Percentiles rank a stretch among this genome's conserved stretches.
Conservation (phyloP, 1,140 invertebrate genomes). For the Hypsibius dujardini region DNA sequence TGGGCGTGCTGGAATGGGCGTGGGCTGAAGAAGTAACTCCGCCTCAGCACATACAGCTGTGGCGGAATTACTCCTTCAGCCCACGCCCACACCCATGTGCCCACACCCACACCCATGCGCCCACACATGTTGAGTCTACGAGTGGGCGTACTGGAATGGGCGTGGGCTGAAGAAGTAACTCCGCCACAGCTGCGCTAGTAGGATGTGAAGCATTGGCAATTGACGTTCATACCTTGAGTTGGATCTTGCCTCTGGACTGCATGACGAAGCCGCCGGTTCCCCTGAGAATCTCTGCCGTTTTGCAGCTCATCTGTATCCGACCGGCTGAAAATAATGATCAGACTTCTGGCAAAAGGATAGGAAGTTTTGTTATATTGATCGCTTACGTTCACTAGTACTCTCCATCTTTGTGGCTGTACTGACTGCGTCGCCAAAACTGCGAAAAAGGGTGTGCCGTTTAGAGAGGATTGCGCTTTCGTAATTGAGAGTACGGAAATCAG, state of each 20-base stretch:
- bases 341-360: background rate
- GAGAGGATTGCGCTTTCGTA: background rate
- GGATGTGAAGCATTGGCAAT: too few relatives aligned
- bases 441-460: background rate
- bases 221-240: conserved; percentile 24
- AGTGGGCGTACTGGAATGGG: background rate
- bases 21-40: too few relatives aligned
- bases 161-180: background rate
- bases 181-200: background rate
- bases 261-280: conserved; percentile 21
- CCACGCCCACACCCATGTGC: too few relatives aligned
- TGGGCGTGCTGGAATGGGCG: too few relatives aligned
- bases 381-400: conserved; percentile 36
- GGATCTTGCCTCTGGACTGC: conserved; percentile 21
- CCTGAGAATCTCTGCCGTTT: conserved; percentile 22
- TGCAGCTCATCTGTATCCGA: conserved; percentile 25
- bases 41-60: too few relatives aligned
- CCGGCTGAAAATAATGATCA: conserved; percentile 22
- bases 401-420: conserved; percentile 41
- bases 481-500: background rate
- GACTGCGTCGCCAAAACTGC: conserved; percentile 41
- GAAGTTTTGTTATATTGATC: background rate
- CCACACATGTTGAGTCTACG: background rate
- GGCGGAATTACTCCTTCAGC: too few relatives aligned
- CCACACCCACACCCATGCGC: background rate